phyloP scores from a whole-genome alignment of 64 coral and sea anemone species.

The Stichodactyla helianthus region DNA sequence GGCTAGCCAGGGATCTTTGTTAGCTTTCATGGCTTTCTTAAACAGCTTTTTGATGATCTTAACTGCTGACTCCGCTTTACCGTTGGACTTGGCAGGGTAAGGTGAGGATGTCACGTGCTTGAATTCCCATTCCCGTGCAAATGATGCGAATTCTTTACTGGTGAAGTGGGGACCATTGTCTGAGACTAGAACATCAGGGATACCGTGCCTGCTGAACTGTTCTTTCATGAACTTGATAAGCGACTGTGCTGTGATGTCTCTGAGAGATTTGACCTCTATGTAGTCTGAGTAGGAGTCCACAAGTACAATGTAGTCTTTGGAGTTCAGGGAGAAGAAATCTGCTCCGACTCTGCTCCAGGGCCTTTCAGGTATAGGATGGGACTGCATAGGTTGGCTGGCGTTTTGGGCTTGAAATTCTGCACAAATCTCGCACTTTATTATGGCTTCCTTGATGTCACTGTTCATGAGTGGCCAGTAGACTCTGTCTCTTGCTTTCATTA shows the following conservation, averaged over 20 bases:
- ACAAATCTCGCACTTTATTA: constrained; percentile 40
- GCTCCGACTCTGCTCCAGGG: constrained; percentile 34
- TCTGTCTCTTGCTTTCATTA: constrained; percentile 39
- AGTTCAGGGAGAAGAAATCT: constrained; percentile 19
- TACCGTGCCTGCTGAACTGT: constrained; percentile 20
- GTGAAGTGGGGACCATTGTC: too few relatives aligned
- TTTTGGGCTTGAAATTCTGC: neutral
- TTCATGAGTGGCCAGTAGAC: too few relatives aligned
- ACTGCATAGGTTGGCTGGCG: constrained; percentile 13
- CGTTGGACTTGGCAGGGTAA: constrained; percentile 40
- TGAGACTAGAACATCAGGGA: constrained; percentile 41
- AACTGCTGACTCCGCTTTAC: constrained; percentile 33
- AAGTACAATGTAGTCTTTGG: constrained; percentile 25
- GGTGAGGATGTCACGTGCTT: constrained; percentile 50
- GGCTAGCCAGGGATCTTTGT: constrained; percentile 28
- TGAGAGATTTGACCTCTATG: constrained; percentile 30
- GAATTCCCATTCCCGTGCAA: constrained; percentile 42
- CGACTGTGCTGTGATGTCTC: too few relatives aligned
- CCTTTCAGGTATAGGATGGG: neutral
- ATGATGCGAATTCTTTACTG: constrained; percentile 23
- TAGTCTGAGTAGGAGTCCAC: constrained; percentile 24
- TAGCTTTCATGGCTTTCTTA: constrained; percentile 38
- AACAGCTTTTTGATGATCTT: constrained; percentile 44
- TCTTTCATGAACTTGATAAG: constrained; percentile 34
- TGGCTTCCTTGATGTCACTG: constrained; percentile 41